Percentiles rank a stretch among this genome's conserved stretches.
phyloP scores from a whole-genome alignment of 1,140 invertebrate species.

The Dendroctonus valens region DNA sequence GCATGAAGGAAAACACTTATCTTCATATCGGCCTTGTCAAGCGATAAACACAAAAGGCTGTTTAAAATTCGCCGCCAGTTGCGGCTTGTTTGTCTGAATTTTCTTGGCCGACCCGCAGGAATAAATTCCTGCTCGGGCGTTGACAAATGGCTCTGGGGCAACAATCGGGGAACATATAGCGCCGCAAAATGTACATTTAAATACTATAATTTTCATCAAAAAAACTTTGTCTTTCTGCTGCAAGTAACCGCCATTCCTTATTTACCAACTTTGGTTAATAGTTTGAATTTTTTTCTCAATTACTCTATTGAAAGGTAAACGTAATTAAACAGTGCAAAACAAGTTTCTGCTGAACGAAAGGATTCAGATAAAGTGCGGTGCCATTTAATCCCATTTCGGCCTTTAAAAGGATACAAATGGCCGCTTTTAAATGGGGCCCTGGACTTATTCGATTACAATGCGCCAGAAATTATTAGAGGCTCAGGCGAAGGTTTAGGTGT shows the following conservation, averaged over 20 bases:
- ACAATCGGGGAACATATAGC: conserved; percentile 19
- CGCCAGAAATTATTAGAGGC: conserved; percentile 16
- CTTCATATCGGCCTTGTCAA: conserved; percentile 17
- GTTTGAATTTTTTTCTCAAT: no score
- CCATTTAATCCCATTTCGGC: conserved; percentile 18
- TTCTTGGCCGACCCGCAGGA: conserved; percentile 20
- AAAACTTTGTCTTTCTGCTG: no score
- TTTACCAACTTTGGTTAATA: no score
- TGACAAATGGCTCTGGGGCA: conserved; percentile 16
- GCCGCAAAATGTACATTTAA: conserved; percentile 13
- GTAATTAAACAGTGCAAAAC: no score
- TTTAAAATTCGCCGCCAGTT: conserved; percentile 25
- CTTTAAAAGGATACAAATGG: conserved; percentile 24
- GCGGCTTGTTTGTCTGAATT: conserved; percentile 27
- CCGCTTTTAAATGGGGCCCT: conserved; percentile 15
- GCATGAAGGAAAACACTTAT: conserved; percentile 9
- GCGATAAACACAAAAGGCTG: conserved; percentile 17
- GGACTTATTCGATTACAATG: conserved; percentile 21
- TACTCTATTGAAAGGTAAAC: no score
- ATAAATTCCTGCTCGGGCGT: conserved; percentile 20
- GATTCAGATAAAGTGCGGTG: neutral
- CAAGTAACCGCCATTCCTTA: no score
- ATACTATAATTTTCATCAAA: no score
- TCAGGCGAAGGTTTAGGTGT: neutral
- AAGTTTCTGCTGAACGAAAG: no score